phyloP scores from a whole-genome alignment of 1,140 invertebrate species.

The Heliconius melpomene region DNA sequence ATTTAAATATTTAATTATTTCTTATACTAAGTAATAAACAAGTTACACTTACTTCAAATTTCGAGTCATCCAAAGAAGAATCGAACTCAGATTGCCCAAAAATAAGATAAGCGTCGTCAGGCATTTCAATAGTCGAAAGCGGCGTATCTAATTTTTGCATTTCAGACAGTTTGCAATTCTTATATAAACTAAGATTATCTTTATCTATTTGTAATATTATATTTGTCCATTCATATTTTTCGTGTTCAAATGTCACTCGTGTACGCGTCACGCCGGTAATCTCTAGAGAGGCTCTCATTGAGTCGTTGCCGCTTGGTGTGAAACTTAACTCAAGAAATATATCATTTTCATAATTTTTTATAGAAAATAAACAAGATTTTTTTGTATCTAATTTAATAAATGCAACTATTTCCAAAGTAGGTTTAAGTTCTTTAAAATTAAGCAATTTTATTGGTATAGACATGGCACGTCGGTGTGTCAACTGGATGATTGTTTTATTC shows the following conservation, averaged over 20 bases:
- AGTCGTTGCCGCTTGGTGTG: not conserved
- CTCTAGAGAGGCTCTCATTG: not conserved
- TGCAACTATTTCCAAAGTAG: constrained; percentile 26
- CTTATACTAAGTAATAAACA: not conserved
- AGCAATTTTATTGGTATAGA: constrained; percentile 1
- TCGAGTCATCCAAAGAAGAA: not conserved
- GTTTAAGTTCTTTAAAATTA: not conserved
- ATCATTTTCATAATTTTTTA: not conserved
- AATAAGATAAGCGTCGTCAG: constrained; percentile 11
- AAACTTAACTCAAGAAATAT: constrained; percentile 15
- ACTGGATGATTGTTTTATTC: not conserved
- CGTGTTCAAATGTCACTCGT: not conserved
- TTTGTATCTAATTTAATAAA: constrained; percentile 3
- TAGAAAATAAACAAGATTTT: constrained; percentile 22
- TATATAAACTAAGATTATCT: not conserved
- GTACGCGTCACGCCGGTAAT: not conserved
- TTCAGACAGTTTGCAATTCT: not conserved
- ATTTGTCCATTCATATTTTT: constrained; percentile 21
- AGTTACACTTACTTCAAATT: constrained; percentile 34
- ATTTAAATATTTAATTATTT: no score
- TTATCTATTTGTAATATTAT: constrained; percentile 21
- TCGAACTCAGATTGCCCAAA: constrained; percentile 23
- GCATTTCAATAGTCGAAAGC: constrained; percentile 1
- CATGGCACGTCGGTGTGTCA: not conserved
- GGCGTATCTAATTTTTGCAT: not conserved